Conservation (phyloP, 64 coral and sea anemone species). For the Astreopora myriophthalma region DNA sequence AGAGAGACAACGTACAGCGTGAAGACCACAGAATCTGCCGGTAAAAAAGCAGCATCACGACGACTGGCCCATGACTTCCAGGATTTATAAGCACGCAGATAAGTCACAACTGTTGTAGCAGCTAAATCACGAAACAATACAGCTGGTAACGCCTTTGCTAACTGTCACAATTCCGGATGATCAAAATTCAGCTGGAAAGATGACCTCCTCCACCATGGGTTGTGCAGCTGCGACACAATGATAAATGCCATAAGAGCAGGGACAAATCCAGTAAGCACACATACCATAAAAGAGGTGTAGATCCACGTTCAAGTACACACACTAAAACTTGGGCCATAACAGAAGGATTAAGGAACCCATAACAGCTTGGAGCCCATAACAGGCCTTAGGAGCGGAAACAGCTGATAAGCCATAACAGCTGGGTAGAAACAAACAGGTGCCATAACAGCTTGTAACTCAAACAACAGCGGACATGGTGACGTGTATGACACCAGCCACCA, state of each 20-base stretch:
- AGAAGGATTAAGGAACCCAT: neutral
- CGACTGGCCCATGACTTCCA: constrained; percentile 15
- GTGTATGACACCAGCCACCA: too few species aligned
- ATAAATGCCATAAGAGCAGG: neutral
- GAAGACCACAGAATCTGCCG: neutral
- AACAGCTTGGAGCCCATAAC: constrained; percentile 14
- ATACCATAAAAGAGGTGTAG: neutral
- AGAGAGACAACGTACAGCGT: constrained; percentile 23
- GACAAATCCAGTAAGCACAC: neutral
- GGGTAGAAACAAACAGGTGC: neutral
- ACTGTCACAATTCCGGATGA: neutral
- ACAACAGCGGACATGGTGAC: neutral
- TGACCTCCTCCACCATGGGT: neutral
- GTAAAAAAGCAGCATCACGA: neutral
- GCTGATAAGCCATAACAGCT: neutral
- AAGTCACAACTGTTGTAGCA: constrained; percentile 11
- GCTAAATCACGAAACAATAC: constrained; percentile 35
- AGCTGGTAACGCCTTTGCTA: neutral
- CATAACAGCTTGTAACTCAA: neutral
- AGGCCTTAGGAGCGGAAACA: neutral
- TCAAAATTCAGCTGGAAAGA: neutral
- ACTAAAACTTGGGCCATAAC: neutral
- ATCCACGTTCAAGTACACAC: neutral
- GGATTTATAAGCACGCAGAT: neutral
- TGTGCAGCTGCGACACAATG: neutral